Base-by-base conservation (phyloP, 2,113 vertebrate species). In the Coreoperca whiteheadi region DNA sequence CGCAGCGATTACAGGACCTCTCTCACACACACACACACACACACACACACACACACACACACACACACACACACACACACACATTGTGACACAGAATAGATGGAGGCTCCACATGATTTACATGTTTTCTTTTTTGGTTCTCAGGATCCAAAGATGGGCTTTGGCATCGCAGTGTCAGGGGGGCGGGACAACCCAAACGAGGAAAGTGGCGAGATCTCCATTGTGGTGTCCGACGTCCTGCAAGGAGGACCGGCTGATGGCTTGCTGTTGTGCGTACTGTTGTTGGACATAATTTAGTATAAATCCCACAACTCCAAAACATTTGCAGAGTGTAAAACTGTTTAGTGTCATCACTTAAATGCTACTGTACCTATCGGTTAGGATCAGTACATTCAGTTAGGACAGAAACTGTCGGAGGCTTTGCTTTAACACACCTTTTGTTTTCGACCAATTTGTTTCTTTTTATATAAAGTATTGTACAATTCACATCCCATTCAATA, bases 151-250 rank as follows among this genome's bases (percentile, higher is more conserved):
- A 99, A 99, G 94, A 96, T 97, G 95, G 98, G 98, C 80, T 99
- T 99, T 90, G 98, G 98, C 48, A 98, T 99, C 48, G 98, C 98
- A 0, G 98, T 99, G 74, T 99, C 98, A 0, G 98, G 98, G 0
- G 98, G 98, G 39, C 95, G 96, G 93, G 98, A 99, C 93, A 99
- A 99, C 91, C 98, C 98, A 5, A 98, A 98, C 18, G 97, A 98
- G 70, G 97, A 99, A n/a, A 99, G 95, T 7, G 97, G 98, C 2
- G 98, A 99, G 91, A 97, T 94, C 0, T 99, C 98, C 0, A 99
- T 99, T 1, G 95, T 98, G 14, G 96, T 99, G 88, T 99, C 98
- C 0, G 98, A 99, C 28, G 97, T 99, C 72, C 96, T 99, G 54
- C 94, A 96, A 0, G 97, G 97, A 1, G 98, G 98, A 11, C 98